phyloP scores from a whole-genome alignment of 1,140 invertebrate species.

The Apis dorsata region DNA sequence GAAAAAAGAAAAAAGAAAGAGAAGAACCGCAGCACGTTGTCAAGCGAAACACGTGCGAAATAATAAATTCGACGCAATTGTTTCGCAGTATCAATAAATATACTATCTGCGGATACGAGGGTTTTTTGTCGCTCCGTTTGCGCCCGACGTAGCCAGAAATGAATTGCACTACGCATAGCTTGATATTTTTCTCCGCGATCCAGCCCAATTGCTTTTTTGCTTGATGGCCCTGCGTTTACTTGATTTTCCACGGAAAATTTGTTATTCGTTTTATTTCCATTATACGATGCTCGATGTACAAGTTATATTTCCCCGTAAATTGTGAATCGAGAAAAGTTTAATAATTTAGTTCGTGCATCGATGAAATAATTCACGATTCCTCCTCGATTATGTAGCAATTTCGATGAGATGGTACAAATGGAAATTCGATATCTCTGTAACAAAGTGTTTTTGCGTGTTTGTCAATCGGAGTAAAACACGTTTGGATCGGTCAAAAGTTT shows the following conservation, averaged over 20 bases:
- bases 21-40: slow-evolving; percentile 38
- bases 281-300: neutral
- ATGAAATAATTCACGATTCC: too few species aligned
- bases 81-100: slow-evolving; percentile 69
- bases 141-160: slow-evolving; percentile 41
- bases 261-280: neutral
- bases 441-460: too few species aligned
- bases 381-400: neutral
- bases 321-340: neutral
- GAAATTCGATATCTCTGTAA: neutral
- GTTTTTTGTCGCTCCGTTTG: slow-evolving; percentile 54
- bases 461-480: too few species aligned
- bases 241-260: slow-evolving; percentile 40
- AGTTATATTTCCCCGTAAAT: neutral
- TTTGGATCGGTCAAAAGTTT: too few species aligned
- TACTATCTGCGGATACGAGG: slow-evolving; percentile 51
- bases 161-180: slow-evolving; percentile 50
- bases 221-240: slow-evolving; percentile 19
- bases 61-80: slow-evolving; percentile 67
- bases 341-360: neutral
- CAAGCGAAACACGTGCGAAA: slow-evolving; percentile 46
- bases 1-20: neutral
- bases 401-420: neutral
- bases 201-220: slow-evolving; percentile 50
- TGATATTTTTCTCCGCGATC: slow-evolving; percentile 46